A percentile compares a stretch with the other conserved stretches of the same genome.
phyloP scores from a whole-genome alignment of 2,113 vertebrate species.

The Shinisaurus crocodilurus region DNA sequence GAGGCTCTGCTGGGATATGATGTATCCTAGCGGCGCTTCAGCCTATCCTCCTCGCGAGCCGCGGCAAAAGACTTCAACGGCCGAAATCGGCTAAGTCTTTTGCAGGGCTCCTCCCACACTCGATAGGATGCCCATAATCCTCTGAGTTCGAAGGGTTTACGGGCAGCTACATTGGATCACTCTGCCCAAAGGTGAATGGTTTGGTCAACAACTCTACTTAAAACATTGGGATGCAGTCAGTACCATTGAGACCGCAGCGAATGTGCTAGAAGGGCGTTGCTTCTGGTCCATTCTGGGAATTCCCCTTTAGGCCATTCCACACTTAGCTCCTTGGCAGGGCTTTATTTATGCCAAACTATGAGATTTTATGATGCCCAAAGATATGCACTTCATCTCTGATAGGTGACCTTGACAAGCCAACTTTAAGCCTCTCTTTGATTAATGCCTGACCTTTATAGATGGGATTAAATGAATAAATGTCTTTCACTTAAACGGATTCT shows the following conservation, averaged over 20 bases:
- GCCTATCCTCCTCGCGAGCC: too few species aligned
- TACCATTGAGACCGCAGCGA: too few species aligned
- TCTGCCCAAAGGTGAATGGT: background rate
- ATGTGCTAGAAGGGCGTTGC: background rate
- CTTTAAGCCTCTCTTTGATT: conserved; percentile 71
- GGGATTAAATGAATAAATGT: conserved; percentile 69
- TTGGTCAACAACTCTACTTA: background rate
- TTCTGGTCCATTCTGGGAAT: background rate
- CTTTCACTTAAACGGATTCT: conserved; percentile 48
- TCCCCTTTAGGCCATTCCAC: background rate
- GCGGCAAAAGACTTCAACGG: too few species aligned
- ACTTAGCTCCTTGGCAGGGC: background rate
- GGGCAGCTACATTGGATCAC: too few species aligned
- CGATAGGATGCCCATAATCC: too few species aligned
- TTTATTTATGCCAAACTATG: conserved; percentile 51
- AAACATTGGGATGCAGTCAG: background rate
- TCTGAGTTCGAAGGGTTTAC: too few species aligned
- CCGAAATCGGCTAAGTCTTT: too few species aligned
- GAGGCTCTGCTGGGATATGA: too few species aligned
- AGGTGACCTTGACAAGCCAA: conserved; percentile 62
- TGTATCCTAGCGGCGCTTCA: too few species aligned
- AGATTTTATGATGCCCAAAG: conserved; percentile 67
- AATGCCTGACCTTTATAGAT: conserved; percentile 66
- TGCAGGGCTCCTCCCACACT: too few species aligned
- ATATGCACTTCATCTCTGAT: conserved; percentile 62